These are phyloP conservation scores for Takifugu bimaculatus DNA, from an alignment of 2,113 vertebrate genomes.

Conservation along the genomic window DNA sequence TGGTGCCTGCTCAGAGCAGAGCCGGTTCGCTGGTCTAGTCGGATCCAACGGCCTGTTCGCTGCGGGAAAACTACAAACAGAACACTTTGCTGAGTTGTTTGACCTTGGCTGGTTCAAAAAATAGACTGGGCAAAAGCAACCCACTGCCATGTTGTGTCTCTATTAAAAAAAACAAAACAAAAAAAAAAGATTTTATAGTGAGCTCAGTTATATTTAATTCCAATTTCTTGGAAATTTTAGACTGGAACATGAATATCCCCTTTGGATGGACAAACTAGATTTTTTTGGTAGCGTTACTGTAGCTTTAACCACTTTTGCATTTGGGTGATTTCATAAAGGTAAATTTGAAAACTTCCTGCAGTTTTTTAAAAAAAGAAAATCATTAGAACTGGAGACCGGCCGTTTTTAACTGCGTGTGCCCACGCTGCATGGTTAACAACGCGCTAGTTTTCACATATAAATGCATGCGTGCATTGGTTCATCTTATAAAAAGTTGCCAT, in stretches of 20 bases:
- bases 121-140: constrained; percentile 48
- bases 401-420: constrained; percentile 28
- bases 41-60: neutral
- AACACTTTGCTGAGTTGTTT: constrained; percentile 19
- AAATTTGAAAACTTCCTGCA: constrained; percentile 11
- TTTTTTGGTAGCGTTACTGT: neutral
- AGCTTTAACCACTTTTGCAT: constrained; percentile 21
- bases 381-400: constrained; percentile 13
- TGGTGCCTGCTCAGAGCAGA: constrained; percentile 95
- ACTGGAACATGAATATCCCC: neutral
- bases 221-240: constrained; percentile 35
- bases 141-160: constrained; percentile 53
- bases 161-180: constrained; percentile 35
- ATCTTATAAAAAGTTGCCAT: constrained; percentile 9
- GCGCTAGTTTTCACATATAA: constrained; percentile 19
- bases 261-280: constrained; percentile 17
- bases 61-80: neutral
- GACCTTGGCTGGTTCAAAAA: constrained; percentile 13
- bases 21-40: constrained; percentile 91
- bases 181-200: constrained; percentile 41
- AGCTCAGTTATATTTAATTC: constrained; percentile 54
- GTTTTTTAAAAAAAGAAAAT: neutral
- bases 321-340: constrained; percentile 31
- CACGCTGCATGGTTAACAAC: constrained; percentile 27
- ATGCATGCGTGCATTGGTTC: constrained; percentile 47